Evolutionary conservation across 2,888 invertebrate genomes (phyloP), one percentile per base, ranked within the genome.

Genomic region (Gryllus longicercus): DNA sequence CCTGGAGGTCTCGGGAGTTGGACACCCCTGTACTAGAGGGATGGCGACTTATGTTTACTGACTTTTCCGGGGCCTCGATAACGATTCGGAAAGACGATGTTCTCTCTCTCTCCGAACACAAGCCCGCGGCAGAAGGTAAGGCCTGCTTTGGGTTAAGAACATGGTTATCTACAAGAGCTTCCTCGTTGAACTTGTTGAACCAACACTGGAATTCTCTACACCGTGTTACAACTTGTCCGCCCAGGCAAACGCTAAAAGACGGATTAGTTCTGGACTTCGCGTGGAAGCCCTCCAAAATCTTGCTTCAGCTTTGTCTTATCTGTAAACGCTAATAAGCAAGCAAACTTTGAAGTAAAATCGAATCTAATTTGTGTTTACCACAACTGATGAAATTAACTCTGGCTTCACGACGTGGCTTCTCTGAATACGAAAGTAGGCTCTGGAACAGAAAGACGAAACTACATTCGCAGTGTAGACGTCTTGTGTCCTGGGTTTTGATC

Each of bases 241-340:
- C 63, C 63, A 8, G 63, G 3, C n/a, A 1, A 1, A 1, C 4
- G 63, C 63, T 63, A 63, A 63, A n/a, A 63, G 63, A 63, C 63
- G 14, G 16, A 63, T 63, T 63, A 63, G 0, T 63, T 63, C 16
- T 63, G 63, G 38, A 63, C 16, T 18, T 14, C 63, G 4, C n/a
- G 63, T 63, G n/a, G n/a, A 14, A n/a, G n/a, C 16, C 14, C 11
- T n/a, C 16, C 63, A n/a, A 63, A 14, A 63, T 63, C 63, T 63
- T 63, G 14, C 63, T 63, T 16, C 12, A 63, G 63, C 11, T 63
- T n/a, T 14, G 16, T 63, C 63, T 63, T 63, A 63, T 63, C 63
- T 63, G n/a, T 63, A 63, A 63, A 63, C 63, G 63, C 63, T 63
- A 63, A 63, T 63, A 63, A 63, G 63, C 63, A 63, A 63, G 16